Evolutionary conservation across 2,797 vertebrate genomes (phyloP).

Genomic region (Takifugu rubripes): DNA sequence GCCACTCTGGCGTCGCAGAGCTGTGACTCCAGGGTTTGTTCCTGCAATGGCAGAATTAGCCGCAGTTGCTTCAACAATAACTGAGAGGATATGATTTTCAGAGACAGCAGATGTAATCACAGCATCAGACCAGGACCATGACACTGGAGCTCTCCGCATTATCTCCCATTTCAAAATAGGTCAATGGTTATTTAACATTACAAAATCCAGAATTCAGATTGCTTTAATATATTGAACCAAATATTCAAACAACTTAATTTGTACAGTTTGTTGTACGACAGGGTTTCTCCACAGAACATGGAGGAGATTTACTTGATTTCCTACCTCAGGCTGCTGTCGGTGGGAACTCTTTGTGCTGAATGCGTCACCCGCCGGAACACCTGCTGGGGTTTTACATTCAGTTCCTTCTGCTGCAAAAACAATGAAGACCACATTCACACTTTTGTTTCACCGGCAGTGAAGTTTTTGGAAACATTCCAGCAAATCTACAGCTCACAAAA

Average conservation of each 20-base stretch:
- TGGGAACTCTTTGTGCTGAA: slow-evolving; percentile 29
- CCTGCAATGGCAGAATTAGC: slow-evolving; percentile 45
- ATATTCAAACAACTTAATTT: slow-evolving; percentile 7
- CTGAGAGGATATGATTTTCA: slow-evolving; percentile 18
- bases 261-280: slow-evolving; percentile 1
- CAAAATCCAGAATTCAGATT: no score
- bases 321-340: slow-evolving; percentile 56
- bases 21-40: slow-evolving; percentile 70
- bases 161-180: no score
- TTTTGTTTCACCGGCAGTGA: not conserved
- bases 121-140: slow-evolving; percentile 8
- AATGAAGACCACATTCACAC: slow-evolving; percentile 16
- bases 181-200: no score
- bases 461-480: not conserved
- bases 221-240: no score
- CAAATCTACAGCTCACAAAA: not conserved
- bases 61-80: not conserved
- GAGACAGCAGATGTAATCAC: slow-evolving; percentile 31
- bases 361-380: slow-evolving; percentile 16
- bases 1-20: slow-evolving; percentile 77
- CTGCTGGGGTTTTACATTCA: slow-evolving; percentile 21
- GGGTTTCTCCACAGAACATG: not conserved
- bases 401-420: slow-evolving; percentile 32
- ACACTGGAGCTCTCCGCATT: not conserved
- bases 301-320: not conserved